phyloP scores from a whole-genome alignment of 2,797 vertebrate genomes.

The Chelidonichthys spinosus region DNA sequence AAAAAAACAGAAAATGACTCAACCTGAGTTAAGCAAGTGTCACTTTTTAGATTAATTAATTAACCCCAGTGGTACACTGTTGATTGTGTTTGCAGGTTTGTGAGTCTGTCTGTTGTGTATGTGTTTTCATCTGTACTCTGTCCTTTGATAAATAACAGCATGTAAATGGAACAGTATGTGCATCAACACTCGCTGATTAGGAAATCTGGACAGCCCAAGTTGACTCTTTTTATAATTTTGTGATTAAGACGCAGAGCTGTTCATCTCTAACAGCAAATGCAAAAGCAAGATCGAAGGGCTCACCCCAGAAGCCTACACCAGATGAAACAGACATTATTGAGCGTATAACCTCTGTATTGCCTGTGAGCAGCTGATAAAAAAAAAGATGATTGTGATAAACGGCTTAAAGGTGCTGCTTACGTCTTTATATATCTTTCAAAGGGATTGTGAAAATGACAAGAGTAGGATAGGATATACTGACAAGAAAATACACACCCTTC shows the following conservation, averaged over 20 bases:
- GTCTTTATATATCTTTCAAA: slow-evolving; percentile 3
- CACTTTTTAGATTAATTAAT: not conserved
- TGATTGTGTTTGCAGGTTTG: slow-evolving; percentile 6
- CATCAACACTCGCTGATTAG: slow-evolving; percentile 62
- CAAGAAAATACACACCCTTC: not conserved
- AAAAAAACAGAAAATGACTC: slow-evolving; percentile 4
- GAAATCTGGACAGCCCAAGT: slow-evolving; percentile 50
- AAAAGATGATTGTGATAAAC: slow-evolving; percentile 18
- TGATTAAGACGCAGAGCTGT: slow-evolving; percentile 61
- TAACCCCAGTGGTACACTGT: not conserved
- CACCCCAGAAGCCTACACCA: slow-evolving; percentile 20
- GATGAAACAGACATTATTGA: slow-evolving; percentile 29
- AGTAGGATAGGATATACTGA: slow-evolving; percentile 5
- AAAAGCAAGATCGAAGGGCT: slow-evolving; percentile 48
- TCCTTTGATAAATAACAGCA: slow-evolving; percentile 55
- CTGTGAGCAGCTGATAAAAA: slow-evolving; percentile 34
- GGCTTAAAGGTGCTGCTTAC: slow-evolving; percentile 12
- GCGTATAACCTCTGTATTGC: slow-evolving; percentile 32
- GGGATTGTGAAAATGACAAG: not conserved
- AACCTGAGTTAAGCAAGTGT: not conserved
- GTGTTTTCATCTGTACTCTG: slow-evolving; percentile 56
- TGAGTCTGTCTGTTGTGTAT: not conserved
- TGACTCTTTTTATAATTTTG: slow-evolving; percentile 66
- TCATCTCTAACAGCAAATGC: slow-evolving; percentile 43
- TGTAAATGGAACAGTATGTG: slow-evolving; percentile 58